A percentile compares a stretch with the other conserved stretches of the same genome.
Conservation (phyloP, 2,113 vertebrate genomes). For the Glaucomys volans region DNA sequence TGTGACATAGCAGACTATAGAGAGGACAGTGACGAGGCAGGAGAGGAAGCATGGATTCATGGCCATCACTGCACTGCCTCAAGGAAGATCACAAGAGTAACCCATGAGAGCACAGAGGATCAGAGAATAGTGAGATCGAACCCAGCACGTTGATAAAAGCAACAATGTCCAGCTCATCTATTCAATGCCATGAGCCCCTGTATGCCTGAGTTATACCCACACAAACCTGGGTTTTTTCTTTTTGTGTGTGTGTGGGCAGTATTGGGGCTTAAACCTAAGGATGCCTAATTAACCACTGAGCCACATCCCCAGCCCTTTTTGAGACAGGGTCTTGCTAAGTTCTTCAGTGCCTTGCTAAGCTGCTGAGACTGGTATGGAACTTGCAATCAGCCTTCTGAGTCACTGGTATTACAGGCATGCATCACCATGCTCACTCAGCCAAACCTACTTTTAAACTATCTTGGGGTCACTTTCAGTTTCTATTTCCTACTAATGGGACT, state of each 20-base stretch:
- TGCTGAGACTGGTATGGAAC: too few relatives aligned
- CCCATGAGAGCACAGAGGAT: not conserved
- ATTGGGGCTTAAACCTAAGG: not conserved
- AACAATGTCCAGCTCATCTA: not conserved
- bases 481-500: not conserved
- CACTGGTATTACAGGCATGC: too few relatives aligned
- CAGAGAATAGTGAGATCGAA: not conserved
- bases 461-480: slow-evolving; percentile 63
- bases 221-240: not conserved
- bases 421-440: too few relatives aligned
- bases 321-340: too few relatives aligned
- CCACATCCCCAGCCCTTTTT: too few relatives aligned
- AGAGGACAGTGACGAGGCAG: not conserved
- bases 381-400: too few relatives aligned
- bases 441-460: not conserved
- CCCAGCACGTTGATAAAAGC: not conserved
- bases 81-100: not conserved
- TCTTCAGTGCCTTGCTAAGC: too few relatives aligned
- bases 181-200: not conserved
- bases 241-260: too few relatives aligned
- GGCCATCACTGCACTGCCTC: not conserved
- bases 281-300: too few relatives aligned
- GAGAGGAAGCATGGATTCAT: not conserved
- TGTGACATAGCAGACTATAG: not conserved
- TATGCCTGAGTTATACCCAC: not conserved